phyloP scores from a whole-genome alignment of 2,888 invertebrate species.

The Oeneis ivallda region DNA sequence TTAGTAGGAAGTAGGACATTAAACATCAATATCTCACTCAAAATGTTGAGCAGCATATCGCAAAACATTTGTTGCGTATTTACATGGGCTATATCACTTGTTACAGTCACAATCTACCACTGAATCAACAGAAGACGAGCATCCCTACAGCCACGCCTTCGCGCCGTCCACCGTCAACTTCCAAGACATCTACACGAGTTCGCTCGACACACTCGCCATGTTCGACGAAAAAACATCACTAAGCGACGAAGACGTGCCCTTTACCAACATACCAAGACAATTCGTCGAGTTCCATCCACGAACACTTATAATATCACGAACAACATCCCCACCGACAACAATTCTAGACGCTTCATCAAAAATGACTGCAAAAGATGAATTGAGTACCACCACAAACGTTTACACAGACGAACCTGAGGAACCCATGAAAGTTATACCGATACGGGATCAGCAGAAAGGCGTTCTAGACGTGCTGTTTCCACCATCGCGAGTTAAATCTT shows the following conservation, averaged over 20 bases:
- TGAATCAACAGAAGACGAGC: conserved; percentile 49
- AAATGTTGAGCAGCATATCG: no score
- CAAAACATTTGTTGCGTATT: no score
- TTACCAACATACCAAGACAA: conserved; percentile 43
- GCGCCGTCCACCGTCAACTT: conserved; percentile 53
- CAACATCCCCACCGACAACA: conserved; percentile 43
- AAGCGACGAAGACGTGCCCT: conserved; percentile 46
- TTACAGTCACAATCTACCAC: conserved; percentile 48
- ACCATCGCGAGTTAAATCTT: conserved; percentile 54
- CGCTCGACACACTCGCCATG: conserved; percentile 34
- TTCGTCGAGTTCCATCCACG: conserved; percentile 49
- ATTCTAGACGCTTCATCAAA: conserved; percentile 40
- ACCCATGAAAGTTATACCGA: conserved; percentile 45
- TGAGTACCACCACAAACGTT: conserved; percentile 5
- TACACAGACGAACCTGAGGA: conserved; percentile 45
- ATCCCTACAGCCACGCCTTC: conserved; percentile 41
- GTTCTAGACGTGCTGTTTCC: conserved; percentile 64
- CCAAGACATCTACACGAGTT: conserved; percentile 56
- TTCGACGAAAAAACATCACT: conserved; percentile 41
- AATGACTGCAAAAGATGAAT: conserved; percentile 19
- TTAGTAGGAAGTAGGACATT: no score
- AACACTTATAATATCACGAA: conserved; percentile 31
- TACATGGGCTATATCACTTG: conserved; percentile 4
- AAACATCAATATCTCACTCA: no score
- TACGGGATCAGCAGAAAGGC: conserved; percentile 52